phyloP scores from a whole-genome alignment of 2,888 invertebrate genomes.

The Nomada fucata region DNA sequence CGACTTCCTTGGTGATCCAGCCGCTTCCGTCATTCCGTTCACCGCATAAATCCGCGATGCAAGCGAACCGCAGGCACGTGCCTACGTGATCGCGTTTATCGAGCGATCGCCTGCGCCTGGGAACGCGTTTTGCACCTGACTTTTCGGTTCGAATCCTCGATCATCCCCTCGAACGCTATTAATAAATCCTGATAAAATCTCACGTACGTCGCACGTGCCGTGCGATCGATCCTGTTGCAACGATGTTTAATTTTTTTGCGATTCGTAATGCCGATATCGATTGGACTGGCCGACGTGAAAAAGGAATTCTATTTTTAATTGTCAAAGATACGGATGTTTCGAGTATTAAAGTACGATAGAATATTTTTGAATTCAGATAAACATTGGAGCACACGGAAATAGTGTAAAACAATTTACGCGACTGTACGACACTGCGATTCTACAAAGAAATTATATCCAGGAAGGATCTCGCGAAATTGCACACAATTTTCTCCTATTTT shows the following conservation, averaged over 20 bases:
- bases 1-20: conserved; percentile 46
- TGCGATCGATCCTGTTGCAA: too few species aligned
- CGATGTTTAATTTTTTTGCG: too few species aligned
- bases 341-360: too few species aligned
- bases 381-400: background rate
- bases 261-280: too few species aligned
- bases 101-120: conserved; percentile 36
- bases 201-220: too few species aligned
- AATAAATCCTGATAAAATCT: background rate
- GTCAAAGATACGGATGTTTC: too few species aligned
- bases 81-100: conserved; percentile 47
- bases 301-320: too few species aligned
- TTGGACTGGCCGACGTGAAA: too few species aligned
- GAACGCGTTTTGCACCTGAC: conserved; percentile 26
- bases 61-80: conserved; percentile 46
- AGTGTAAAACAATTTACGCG: background rate
- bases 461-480: conserved; percentile 16
- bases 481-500: conserved; percentile 36
- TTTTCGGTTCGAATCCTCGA: conserved; percentile 10
- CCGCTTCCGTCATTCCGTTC: conserved; percentile 59
- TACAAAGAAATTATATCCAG: conserved; percentile 22
- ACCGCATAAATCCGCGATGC: conserved; percentile 44
- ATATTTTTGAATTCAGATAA: too few species aligned
- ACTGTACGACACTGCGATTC: background rate
- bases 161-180: background rate